Evolutionary conservation across 2,797 vertebrate species (phyloP).

Genomic region (Gambelia wislizenii): DNA sequence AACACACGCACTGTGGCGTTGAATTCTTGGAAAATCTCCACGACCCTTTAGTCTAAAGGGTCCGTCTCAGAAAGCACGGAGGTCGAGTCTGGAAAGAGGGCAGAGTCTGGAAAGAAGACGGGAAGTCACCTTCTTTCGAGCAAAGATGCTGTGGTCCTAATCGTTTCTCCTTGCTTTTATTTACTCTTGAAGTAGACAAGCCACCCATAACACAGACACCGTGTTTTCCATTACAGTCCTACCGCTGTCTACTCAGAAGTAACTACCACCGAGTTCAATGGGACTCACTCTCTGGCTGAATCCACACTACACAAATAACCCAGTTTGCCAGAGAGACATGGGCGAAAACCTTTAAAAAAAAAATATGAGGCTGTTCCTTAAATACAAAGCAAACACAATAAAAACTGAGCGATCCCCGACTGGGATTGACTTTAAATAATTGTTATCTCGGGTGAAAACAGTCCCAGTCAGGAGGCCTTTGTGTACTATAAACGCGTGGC

Average conservation of each 20-base stretch:
- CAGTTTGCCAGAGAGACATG: too few relatives aligned
- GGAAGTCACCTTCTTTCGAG: not conserved
- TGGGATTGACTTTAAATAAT: conserved; percentile 50
- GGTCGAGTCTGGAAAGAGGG: too few relatives aligned
- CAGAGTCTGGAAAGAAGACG: not conserved
- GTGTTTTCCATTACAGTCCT: not conserved
- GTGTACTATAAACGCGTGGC: conserved; percentile 57
- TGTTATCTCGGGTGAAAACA: conserved; percentile 52
- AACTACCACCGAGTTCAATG: too few relatives aligned
- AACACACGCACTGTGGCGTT: not conserved
- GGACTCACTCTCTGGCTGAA: too few relatives aligned
- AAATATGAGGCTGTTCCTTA: conserved; percentile 38
- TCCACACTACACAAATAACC: too few relatives aligned
- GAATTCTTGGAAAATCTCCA: not conserved
- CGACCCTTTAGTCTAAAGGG: not conserved
- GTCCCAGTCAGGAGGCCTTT: conserved; percentile 21
- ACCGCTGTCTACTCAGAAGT: not conserved
- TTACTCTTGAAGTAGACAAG: not conserved
- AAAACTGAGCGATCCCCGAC: conserved; percentile 37
- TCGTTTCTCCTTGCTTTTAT: not conserved
- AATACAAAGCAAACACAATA: conserved; percentile 65
- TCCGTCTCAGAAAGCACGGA: not conserved
- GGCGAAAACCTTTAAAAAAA: too few relatives aligned
- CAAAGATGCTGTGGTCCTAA: not conserved
- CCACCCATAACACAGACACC: not conserved